These are phyloP conservation scores for Polypterus senegalus DNA, from an alignment of 2,113 vertebrate genomes.

Conservation along the genomic window DNA sequence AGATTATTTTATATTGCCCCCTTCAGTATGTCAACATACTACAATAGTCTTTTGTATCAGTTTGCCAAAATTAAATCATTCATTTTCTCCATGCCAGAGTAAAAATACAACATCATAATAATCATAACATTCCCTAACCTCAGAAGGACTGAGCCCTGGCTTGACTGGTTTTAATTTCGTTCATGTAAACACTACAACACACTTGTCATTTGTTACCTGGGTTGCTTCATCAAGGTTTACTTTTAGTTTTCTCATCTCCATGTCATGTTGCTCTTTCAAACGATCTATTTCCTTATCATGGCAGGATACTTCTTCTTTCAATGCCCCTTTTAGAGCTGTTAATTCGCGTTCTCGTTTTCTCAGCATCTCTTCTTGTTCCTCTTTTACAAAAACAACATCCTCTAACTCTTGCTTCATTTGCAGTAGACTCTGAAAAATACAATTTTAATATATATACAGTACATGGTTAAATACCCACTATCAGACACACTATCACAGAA, in stretches of 20 bases:
- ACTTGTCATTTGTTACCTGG: constrained; percentile 49
- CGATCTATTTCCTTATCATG: constrained; percentile 86
- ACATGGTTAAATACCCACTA: too few relatives aligned
- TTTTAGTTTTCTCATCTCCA: constrained; percentile 59
- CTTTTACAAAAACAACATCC: constrained; percentile 65
- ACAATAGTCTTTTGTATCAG: too few relatives aligned
- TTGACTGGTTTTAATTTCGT: constrained; percentile 15
- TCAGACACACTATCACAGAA: too few relatives aligned
- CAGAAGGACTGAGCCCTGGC: constrained; percentile 5
- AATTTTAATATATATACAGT: background rate
- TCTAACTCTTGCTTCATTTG: constrained; percentile 71
- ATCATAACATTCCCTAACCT: background rate
- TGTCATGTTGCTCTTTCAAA: constrained; percentile 76
- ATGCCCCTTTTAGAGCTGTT: constrained; percentile 81
- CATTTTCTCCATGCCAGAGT: too few relatives aligned
- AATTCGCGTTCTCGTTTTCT: constrained; percentile 80
- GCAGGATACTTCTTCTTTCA: constrained; percentile 89
- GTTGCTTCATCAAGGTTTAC: constrained; percentile 60
- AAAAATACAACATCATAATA: constrained; percentile 5
- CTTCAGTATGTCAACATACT: too few relatives aligned
- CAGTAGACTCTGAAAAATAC: constrained; percentile 61
- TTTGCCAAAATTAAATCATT: background rate
- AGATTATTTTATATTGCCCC: too few relatives aligned
- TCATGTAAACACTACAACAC: background rate
- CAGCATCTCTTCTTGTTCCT: constrained; percentile 82